Evolutionary conservation across 2,797 vertebrate genomes (phyloP).

Genomic region (Psittacula echo): DNA sequence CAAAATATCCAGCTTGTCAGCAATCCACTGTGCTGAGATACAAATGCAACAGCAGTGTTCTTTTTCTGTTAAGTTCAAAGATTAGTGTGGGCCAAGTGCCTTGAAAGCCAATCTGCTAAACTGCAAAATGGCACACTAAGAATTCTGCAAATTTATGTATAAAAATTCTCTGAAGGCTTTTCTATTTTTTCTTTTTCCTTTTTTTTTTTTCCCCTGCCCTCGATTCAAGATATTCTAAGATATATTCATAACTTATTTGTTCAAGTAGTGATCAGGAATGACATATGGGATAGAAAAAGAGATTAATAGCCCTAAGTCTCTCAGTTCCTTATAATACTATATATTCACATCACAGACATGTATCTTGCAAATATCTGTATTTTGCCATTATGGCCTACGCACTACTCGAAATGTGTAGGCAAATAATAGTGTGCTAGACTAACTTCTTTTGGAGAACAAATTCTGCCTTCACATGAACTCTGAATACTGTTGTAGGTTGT

Average conservation of each 20-base stretch:
- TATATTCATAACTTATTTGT: background rate
- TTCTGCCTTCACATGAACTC: background rate
- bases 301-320: background rate
- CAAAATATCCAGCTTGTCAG: conserved; percentile 25
- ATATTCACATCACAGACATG: background rate
- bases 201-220: background rate
- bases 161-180: background rate
- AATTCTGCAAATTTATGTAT: background rate
- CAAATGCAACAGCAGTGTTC: background rate
- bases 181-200: background rate
- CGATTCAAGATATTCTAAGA: background rate
- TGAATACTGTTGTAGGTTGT: background rate
- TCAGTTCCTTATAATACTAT: background rate
- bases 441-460: background rate
- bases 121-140: background rate
- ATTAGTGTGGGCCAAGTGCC: background rate
- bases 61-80: conserved; percentile 46
- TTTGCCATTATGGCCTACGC: background rate
- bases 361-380: background rate
- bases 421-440: background rate
- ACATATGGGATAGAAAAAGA: background rate
- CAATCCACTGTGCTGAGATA: background rate
- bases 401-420: background rate
- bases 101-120: conserved; percentile 20
- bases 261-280: background rate